Percentiles rank a stretch among this genome's conserved stretches.
phyloP scores from a whole-genome alignment of 1,140 invertebrate species.

The Lepidurus couesii region DNA sequence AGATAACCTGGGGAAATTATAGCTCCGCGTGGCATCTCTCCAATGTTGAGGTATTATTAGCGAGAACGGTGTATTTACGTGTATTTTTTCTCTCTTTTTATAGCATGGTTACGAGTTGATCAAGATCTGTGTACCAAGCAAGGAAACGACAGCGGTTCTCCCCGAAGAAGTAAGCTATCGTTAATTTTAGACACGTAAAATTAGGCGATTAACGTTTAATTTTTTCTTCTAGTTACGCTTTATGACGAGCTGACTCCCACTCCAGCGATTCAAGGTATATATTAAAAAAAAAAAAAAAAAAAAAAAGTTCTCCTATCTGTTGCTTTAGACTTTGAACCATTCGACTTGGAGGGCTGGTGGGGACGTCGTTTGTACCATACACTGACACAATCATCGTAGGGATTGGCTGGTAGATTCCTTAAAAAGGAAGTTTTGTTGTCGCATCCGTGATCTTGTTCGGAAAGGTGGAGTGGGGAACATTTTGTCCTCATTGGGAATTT shows the following conservation, averaged over 20 bases:
- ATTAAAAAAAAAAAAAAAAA: not conserved
- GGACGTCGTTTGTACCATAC: constrained; percentile 71
- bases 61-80: not conserved
- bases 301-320: constrained; percentile 37
- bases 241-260: not conserved
- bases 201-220: not conserved
- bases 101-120: not conserved
- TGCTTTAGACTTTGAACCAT: constrained; percentile 69
- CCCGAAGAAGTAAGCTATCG: not conserved
- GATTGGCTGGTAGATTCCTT: constrained; percentile 5
- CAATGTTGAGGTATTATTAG: not conserved
- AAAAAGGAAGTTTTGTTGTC: not conserved
- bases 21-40: not conserved
- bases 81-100: not conserved
- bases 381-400: constrained; percentile 31
- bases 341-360: constrained; percentile 83
- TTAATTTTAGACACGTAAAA: not conserved
- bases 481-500: not conserved
- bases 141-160: not conserved
- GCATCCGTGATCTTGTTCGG: not conserved
- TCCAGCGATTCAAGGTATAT: constrained; percentile 13
- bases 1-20: not conserved
- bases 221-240: not conserved
- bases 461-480: not conserved
- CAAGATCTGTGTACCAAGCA: not conserved